These are phyloP conservation scores for Rhodeus uyekii DNA, from an alignment of 2,797 vertebrate species.

Conservation along the genomic window DNA sequence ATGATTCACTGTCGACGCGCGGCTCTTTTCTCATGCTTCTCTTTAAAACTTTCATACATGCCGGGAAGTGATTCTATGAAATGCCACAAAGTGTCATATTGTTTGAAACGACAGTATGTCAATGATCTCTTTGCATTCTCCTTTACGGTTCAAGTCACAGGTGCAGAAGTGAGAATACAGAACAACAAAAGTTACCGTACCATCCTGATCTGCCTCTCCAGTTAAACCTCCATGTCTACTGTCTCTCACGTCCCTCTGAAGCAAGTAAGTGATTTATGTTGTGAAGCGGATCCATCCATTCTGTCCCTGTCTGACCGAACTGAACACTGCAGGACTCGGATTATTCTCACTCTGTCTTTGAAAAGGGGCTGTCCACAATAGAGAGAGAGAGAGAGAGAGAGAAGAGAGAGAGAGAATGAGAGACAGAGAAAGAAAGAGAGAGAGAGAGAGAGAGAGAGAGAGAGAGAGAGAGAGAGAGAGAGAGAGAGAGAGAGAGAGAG, in stretches of 20 bases:
- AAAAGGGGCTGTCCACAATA: slow-evolving; percentile 33
- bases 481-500: not conserved
- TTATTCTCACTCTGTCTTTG: not conserved
- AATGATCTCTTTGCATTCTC: not conserved
- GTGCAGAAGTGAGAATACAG: not conserved
- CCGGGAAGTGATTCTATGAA: not conserved
- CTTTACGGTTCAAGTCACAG: not conserved
- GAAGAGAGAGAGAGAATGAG: not conserved
- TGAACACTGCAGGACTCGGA: not conserved
- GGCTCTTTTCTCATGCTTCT: not conserved
- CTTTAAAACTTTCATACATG: not conserved
- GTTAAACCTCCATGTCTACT: not conserved
- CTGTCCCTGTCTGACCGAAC: not conserved
- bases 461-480: slow-evolving; percentile 1
- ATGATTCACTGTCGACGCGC: not conserved
- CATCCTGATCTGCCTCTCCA: not conserved
- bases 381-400: not conserved
- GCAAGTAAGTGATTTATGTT: not conserved
- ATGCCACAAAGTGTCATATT: not conserved
- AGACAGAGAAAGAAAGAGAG: too few relatives aligned
- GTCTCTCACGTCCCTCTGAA: slow-evolving; percentile 4
- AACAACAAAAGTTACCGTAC: slow-evolving; percentile 10
- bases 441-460: not conserved
- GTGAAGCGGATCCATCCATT: slow-evolving; percentile 13
- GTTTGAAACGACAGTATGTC: not conserved